phyloP scores from a whole-genome alignment of 2,113 vertebrate genomes.

The Philantomba maxwellii region DNA sequence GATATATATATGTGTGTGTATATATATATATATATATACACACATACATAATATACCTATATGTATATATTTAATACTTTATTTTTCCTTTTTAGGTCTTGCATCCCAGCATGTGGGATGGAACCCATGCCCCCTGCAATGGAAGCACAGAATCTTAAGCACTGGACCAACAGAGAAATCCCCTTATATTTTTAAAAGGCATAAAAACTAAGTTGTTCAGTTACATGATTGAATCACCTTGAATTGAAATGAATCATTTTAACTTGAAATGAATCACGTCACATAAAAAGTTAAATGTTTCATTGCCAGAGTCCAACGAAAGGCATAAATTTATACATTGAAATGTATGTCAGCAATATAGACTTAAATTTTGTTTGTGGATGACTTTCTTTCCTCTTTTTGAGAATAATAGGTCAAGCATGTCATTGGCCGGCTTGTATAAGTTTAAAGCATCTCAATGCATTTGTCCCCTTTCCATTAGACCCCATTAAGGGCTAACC shows the following conservation, averaged over 20 bases:
- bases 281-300: background rate
- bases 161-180: background rate
- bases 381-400: background rate
- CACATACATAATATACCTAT: background rate
- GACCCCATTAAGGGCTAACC: background rate
- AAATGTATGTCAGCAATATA: background rate
- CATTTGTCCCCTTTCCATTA: background rate
- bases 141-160: background rate
- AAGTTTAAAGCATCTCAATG: background rate
- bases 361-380: background rate
- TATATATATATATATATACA: background rate
- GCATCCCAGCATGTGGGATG: background rate
- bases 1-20: background rate
- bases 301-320: background rate
- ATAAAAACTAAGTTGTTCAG: background rate
- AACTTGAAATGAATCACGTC: background rate
- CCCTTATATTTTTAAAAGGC: background rate
- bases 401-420: background rate
- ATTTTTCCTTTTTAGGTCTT: background rate
- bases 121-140: background rate
- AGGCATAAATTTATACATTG: background rate
- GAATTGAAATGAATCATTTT: conserved; percentile 1
- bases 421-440: background rate
- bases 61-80: background rate
- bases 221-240: background rate